These are phyloP conservation scores for Idaea straminata DNA, from an alignment of 2,888 invertebrate genomes.

Conservation along the genomic window DNA sequence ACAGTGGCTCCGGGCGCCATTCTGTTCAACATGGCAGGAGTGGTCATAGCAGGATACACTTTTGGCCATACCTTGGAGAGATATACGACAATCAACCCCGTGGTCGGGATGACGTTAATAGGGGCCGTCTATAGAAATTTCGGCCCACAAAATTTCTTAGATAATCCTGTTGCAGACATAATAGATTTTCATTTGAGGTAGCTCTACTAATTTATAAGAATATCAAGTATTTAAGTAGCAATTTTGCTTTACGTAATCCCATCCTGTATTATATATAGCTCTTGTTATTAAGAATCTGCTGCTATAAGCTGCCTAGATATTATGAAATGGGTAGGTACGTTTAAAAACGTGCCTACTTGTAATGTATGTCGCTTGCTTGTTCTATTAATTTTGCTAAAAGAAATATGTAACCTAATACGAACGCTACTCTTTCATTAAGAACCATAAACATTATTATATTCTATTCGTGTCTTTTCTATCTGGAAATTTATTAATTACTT, in stretches of 20 bases:
- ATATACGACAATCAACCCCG: constrained; percentile 62
- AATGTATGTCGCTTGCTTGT: neutral
- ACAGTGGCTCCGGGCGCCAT: constrained; percentile 54
- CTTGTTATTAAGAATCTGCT: neutral
- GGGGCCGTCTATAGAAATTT: constrained; percentile 65
- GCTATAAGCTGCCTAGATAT: neutral
- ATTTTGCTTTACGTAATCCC: constrained; percentile 11
- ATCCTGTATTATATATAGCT: neutral
- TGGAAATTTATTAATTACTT: neutral
- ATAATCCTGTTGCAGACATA: constrained; percentile 51
- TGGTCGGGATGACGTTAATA: constrained; percentile 69
- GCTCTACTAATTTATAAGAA: constrained; percentile 24
- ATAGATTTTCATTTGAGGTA: constrained; percentile 74
- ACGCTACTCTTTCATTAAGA: neutral
- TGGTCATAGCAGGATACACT: constrained; percentile 59
- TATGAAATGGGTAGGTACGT: neutral
- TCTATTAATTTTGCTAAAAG: neutral
- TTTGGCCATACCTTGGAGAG: constrained; percentile 67
- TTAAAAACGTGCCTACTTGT: neutral
- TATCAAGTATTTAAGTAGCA: constrained; percentile 24
- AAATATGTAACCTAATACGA: neutral
- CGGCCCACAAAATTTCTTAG: constrained; percentile 54
- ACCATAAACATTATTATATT: neutral
- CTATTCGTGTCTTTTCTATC: neutral
- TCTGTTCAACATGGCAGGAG: constrained; percentile 57